Evolutionary conservation across 2,113 vertebrate species (phyloP).

Genomic region (Todiramphus chloris): DNA sequence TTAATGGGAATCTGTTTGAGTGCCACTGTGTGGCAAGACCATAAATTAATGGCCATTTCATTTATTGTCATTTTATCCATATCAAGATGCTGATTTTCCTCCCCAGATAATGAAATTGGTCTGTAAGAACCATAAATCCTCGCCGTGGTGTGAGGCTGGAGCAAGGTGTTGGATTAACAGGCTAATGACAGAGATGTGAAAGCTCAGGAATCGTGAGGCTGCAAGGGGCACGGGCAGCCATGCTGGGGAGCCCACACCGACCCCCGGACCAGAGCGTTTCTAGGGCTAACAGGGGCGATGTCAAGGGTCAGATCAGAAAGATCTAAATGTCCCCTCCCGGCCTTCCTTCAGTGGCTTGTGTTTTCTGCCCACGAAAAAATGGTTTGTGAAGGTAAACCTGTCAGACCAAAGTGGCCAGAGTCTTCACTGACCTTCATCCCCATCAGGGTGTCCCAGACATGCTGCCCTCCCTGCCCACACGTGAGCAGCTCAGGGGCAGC

Average conservation of each 20-base stretch:
- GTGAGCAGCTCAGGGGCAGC: not conserved
- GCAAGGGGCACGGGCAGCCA: accelerated
- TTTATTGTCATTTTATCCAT: conserved; percentile 67
- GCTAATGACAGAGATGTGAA: conserved; percentile 25
- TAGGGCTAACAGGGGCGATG: not conserved
- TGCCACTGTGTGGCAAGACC: conserved; percentile 23
- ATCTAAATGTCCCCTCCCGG: not conserved
- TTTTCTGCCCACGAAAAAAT: not conserved
- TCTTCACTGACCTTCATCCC: not conserved
- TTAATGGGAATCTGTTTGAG: conserved; percentile 48
- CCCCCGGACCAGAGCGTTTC: accelerated
- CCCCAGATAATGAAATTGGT: conserved; percentile 58
- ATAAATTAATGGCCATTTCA: conserved; percentile 52
- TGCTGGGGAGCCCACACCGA: accelerated
- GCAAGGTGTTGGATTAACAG: conserved; percentile 13
- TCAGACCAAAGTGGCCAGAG: not conserved
- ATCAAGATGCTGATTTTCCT: conserved; percentile 55
- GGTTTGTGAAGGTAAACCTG: not conserved
- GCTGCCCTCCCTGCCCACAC: not conserved
- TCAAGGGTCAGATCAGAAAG: not conserved
- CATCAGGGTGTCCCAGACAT: not conserved
- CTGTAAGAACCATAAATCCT: conserved; percentile 58
- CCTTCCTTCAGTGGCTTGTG: accelerated
- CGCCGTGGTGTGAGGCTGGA: not conserved
- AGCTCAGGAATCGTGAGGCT: not conserved